A percentile compares a stretch with the other conserved stretches of the same genome.
phyloP scores from a whole-genome alignment of 2,888 invertebrate genomes.

The Synergus itoensis region DNA sequence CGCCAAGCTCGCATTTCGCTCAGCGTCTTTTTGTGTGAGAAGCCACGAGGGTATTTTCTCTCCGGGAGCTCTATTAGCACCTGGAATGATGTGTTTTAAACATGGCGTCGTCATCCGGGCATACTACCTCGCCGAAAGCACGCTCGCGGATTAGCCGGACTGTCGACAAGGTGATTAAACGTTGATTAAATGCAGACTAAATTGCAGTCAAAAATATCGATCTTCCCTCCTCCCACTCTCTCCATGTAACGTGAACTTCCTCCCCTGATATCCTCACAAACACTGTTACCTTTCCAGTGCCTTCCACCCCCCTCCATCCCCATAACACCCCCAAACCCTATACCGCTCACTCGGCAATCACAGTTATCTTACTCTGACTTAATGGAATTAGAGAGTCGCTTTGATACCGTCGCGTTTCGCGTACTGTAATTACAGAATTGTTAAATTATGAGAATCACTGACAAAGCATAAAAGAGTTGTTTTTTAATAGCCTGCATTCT shows the following conservation, averaged over 20 bases:
- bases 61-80: constrained; percentile 54
- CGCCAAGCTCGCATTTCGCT: constrained; percentile 7
- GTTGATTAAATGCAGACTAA: constrained; percentile 74
- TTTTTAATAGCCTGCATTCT: constrained; percentile 26
- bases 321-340: constrained; percentile 34
- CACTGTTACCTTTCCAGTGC: constrained; percentile 8
- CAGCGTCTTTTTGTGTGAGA: constrained; percentile 35
- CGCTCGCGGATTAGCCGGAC: constrained; percentile 70
- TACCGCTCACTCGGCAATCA: constrained; percentile 56
- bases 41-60: constrained; percentile 33
- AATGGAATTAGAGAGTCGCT: constrained; percentile 65
- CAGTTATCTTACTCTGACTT: constrained; percentile 64
- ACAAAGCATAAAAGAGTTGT: constrained; percentile 39
- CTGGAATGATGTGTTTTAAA: constrained; percentile 67
- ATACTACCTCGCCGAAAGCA: constrained; percentile 61
- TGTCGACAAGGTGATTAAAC: constrained; percentile 74
- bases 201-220: constrained; percentile 74
- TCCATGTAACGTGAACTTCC: neutral
- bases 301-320: neutral
- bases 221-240: constrained; percentile 53
- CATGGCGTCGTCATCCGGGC: constrained; percentile 64
- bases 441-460: constrained; percentile 39
- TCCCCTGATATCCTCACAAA: neutral
- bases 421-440: constrained; percentile 41
- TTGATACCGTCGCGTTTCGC: constrained; percentile 54